Evolutionary conservation across 2,888 invertebrate species (phyloP), one percentile per base, ranked within the genome.

Genomic region (Monochamus alternatus): DNA sequence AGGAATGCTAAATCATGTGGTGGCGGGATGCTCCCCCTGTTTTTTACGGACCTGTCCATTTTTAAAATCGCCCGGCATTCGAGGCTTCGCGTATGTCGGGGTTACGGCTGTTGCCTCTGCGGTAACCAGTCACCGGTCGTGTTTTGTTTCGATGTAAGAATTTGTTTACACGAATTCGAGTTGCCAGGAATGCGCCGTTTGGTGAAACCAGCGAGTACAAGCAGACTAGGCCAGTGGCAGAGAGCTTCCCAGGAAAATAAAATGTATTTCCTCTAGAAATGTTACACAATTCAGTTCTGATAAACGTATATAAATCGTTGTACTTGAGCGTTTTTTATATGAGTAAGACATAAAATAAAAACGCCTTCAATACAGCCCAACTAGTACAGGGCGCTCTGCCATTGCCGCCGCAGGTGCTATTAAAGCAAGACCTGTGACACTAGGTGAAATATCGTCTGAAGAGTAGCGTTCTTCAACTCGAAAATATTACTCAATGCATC

Each of bases 81-180:
- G 52, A 66, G 30, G 10, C 30, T 43, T 65, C 51, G 51, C 8
- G 2, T 64, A 64, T 14, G 22, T 22, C 30, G 22, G n/a, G n/a
- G 14, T 51, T 22, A 52, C 30, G 51, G 31, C 51, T 58, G 51
- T 22, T 22, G 22, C 22, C 31, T 38, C 12, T 38, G 32, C 55
- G n/a, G 68, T 44, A 44, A 59, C 68, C 59, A 59, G 58, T 58
- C 58, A 44, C n/a, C 58, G 51, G 68, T 63, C 38, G 38, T 55
- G 58, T 69, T 64, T 74, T 43, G 60, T 64, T 65, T 52, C 58
- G 52, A 55, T 77, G 81, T 78, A 81, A 79, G 81, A 81, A 80
- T 82, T 80, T 81, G 82, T 81, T 80, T 76, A 81, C 80, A 81
- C 77, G 75, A 75, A 75, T 78, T 63, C 78, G 77, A 69, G 68